Conservation (phyloP, 1,140 invertebrate genomes). For the Olivierus martensii region DNA sequence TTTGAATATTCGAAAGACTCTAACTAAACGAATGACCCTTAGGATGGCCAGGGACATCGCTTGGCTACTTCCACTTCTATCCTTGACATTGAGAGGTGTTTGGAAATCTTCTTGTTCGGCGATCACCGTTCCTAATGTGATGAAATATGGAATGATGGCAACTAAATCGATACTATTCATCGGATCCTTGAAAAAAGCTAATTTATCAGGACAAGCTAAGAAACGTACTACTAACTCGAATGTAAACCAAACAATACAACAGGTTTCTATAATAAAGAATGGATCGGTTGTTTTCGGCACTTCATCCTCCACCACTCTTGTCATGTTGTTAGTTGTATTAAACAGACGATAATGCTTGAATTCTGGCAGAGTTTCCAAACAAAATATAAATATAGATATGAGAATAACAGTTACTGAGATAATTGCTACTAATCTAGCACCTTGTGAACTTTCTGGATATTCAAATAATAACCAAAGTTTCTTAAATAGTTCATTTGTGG, state of each 20-base stretch:
- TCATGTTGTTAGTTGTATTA: slow-evolving; percentile 86
- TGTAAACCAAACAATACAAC: slow-evolving; percentile 97
- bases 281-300: slow-evolving; percentile 91
- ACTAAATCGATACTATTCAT: slow-evolving; percentile 99
- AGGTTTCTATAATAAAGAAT: slow-evolving; percentile 96
- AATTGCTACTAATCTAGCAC: slow-evolving; percentile 95
- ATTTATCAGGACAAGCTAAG: slow-evolving; percentile 93
- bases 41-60: slow-evolving; percentile 96
- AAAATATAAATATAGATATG: slow-evolving; percentile 98
- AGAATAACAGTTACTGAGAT: slow-evolving; percentile 98
- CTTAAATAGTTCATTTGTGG: slow-evolving; percentile 88
- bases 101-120: slow-evolving; percentile 32
- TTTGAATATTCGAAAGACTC: slow-evolving; percentile 98
- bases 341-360: slow-evolving; percentile 98
- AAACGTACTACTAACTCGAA: slow-evolving; percentile 97
- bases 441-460: slow-evolving; percentile 97
- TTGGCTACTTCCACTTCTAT: slow-evolving; percentile 46
- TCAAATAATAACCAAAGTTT: slow-evolving; percentile 94
- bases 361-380: slow-evolving; percentile 96
- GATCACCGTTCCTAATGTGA: slow-evolving; percentile 94
- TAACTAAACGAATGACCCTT: slow-evolving; percentile 89
- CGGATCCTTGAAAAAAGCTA: slow-evolving; percentile 96
- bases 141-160: slow-evolving; percentile 99
- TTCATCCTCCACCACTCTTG: slow-evolving; percentile 88
- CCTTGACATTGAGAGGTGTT: slow-evolving; percentile 6